Conservation (phyloP, 1,140 invertebrate genomes). For the Kradibia gibbosae region DNA sequence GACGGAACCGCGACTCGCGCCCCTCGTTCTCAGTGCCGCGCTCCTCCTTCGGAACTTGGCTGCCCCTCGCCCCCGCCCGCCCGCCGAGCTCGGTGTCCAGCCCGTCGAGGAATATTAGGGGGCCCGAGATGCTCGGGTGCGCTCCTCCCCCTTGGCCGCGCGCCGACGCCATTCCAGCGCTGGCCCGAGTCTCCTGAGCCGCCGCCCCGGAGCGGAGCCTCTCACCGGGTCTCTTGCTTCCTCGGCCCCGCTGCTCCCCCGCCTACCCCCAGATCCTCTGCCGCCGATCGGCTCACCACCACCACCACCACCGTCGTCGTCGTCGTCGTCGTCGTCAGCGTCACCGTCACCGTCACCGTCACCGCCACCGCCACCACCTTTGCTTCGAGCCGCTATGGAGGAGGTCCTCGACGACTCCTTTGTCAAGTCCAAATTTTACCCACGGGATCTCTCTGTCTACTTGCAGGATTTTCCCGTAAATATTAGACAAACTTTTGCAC, state of each 20-base stretch:
- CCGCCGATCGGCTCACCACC: neutral
- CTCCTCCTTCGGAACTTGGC: too few relatives aligned
- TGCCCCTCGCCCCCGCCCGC: too few relatives aligned
- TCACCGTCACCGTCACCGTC: neutral
- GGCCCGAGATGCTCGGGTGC: too few relatives aligned
- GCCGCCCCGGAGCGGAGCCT: too few relatives aligned
- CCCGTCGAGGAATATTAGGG: too few relatives aligned
- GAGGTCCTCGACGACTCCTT: conserved; percentile 59
- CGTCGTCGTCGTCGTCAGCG: neutral
- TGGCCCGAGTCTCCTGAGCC: neutral
- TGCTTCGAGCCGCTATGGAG: conserved; percentile 52
- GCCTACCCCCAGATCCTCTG: neutral
- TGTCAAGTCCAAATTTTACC: conserved; percentile 55
- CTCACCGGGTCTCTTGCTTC: too few relatives aligned
- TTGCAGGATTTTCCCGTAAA: conserved; percentile 63
- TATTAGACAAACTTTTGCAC: neutral
- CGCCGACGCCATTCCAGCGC: too few relatives aligned
- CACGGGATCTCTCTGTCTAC: conserved; percentile 54
- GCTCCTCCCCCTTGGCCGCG: too few relatives aligned
- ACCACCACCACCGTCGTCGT: neutral
- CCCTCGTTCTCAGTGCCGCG: too few relatives aligned
- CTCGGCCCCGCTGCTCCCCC: neutral
- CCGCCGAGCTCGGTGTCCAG: too few relatives aligned
- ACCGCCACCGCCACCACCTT: neutral
- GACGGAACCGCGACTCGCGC: too few relatives aligned